phyloP scores from a whole-genome alignment of 1,140 invertebrate genomes.

The Drosophila rhopaloa region DNA sequence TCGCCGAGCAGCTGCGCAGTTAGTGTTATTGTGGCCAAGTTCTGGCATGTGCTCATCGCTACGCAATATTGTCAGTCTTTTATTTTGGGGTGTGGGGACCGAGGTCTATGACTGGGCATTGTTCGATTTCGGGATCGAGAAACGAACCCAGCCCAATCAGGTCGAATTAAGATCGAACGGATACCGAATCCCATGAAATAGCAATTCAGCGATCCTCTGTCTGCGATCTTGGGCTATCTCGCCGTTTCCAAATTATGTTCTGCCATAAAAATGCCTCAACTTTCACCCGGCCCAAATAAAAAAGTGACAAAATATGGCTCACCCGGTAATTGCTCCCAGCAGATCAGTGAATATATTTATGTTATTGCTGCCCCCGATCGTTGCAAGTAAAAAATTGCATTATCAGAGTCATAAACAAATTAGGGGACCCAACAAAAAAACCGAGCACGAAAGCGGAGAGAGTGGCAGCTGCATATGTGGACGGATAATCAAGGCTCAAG shows the following conservation, averaged over 20 bases:
- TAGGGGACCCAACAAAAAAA: constrained; percentile 47
- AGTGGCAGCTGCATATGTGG: constrained; percentile 41
- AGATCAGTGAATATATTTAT: constrained; percentile 80
- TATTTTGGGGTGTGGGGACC: constrained; percentile 10
- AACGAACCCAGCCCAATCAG: constrained; percentile 1
- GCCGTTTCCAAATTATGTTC: constrained; percentile 44
- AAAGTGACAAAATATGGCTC: constrained; percentile 81
- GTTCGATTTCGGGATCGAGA: constrained; percentile 9
- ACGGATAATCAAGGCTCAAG: constrained; percentile 71
- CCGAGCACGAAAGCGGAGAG: constrained; percentile 13
- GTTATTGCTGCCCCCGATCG: constrained; percentile 60
- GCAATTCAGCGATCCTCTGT: constrained; percentile 13
- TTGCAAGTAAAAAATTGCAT: constrained; percentile 77
- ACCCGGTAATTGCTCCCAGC: constrained; percentile 77
- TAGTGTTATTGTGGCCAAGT: constrained; percentile 49
- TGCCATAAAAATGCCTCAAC: constrained; percentile 73
- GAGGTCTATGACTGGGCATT: constrained; percentile 20
- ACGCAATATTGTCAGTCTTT: constrained; percentile 47
- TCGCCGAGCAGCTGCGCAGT: constrained; percentile 65
- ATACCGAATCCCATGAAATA: constrained; percentile 14
- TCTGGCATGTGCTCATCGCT: constrained; percentile 61
- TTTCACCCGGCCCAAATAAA: constrained; percentile 59
- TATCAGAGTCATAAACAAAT: constrained; percentile 79
- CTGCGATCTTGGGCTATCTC: constrained; percentile 1
- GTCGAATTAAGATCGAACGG: constrained; percentile 12